Base-by-base conservation (phyloP, 1,140 invertebrate species). In the Drosophila ohnishii region DNA sequence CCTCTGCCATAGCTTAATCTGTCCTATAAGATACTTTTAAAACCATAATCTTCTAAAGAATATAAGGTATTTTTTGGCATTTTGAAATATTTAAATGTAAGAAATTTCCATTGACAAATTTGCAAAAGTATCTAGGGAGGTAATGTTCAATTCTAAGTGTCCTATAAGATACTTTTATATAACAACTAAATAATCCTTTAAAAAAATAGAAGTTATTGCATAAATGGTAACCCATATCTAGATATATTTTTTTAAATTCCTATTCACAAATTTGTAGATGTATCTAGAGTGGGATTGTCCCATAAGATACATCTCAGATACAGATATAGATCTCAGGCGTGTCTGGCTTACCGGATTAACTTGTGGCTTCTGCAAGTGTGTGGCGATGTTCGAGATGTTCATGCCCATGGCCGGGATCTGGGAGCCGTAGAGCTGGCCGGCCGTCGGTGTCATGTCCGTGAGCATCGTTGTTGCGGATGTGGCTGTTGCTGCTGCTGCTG, bases 401-500 rank as follows among this genome's bases (percentile, higher is more conserved):
- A 93, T 93, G 55, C 92, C 92, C 93, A 93, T 93, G 28, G 92
- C 91, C 19, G 93, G 93, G 77, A 93, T 93, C 79, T 93, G 93
- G 60, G 93, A 92, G 73, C 93, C 93, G 80, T 93, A 93, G 55
- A 93, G 90, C 85, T 93, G 93, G 47, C 93, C 93, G 73, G 93
- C 93, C 73, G 93, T 92, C 73, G 93, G 93, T 69, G 93, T 93
- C 92, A 93, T 93, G 89, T 93, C 93, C 60, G 93, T 93, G 72
- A 93, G 86, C 93, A 93, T 93, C 48, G 74, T 39, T 34, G 79
- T 45, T 67, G 50, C 34, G 53, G 55, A 40, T 56, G 81, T 30
- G 70, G 72, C 30, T 74, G 62, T 13, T 65, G 69, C 11, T 62
- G 64, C 14, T 62, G 65, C 7, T 59, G 40, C 39, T 78, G 37